A percentile compares a stretch with the other conserved stretches of the same genome.
phyloP scores from a whole-genome alignment of 2,113 vertebrate genomes.

The Xiphophorus maculatus region DNA sequence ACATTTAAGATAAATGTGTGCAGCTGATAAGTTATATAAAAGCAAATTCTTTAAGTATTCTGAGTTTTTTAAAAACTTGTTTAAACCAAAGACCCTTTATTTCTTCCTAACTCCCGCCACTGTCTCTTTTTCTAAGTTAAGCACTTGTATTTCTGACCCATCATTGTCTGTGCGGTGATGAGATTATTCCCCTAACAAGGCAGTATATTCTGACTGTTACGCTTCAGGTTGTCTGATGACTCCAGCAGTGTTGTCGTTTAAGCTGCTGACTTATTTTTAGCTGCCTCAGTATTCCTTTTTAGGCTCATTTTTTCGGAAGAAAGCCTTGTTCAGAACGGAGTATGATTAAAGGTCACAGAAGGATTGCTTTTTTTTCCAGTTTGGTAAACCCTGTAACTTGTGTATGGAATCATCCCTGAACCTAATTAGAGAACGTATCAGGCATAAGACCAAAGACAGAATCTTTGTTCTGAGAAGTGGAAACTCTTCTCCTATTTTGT shows the following conservation, averaged over 20 bases:
- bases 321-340: slow-evolving; percentile 64
- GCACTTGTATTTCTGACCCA: slow-evolving; percentile 14
- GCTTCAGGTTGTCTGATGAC: slow-evolving; percentile 69
- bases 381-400: slow-evolving; percentile 52
- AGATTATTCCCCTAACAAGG: slow-evolving; percentile 77
- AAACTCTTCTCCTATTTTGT: slow-evolving; percentile 50
- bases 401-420: slow-evolving; percentile 41
- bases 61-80: background rate
- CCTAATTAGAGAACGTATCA: slow-evolving; percentile 61
- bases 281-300: slow-evolving; percentile 73
- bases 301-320: slow-evolving; percentile 64
- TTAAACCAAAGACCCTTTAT: background rate
- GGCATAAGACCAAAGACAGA: slow-evolving; percentile 69
- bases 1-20: background rate
- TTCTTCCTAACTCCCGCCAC: background rate
- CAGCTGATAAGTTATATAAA: no score
- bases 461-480: slow-evolving; percentile 43
- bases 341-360: slow-evolving; percentile 54
- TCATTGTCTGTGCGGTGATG: slow-evolving; percentile 48
- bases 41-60: background rate
- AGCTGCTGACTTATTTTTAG: slow-evolving; percentile 76
- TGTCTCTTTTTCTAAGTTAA: background rate
- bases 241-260: slow-evolving; percentile 67
- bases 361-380: slow-evolving; percentile 66
- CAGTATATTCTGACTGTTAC: slow-evolving; percentile 59